Evolutionary conservation across 2,888 invertebrate species (phyloP), one percentile per base, ranked within the genome.

Genomic region (Thereva nobilitata): DNA sequence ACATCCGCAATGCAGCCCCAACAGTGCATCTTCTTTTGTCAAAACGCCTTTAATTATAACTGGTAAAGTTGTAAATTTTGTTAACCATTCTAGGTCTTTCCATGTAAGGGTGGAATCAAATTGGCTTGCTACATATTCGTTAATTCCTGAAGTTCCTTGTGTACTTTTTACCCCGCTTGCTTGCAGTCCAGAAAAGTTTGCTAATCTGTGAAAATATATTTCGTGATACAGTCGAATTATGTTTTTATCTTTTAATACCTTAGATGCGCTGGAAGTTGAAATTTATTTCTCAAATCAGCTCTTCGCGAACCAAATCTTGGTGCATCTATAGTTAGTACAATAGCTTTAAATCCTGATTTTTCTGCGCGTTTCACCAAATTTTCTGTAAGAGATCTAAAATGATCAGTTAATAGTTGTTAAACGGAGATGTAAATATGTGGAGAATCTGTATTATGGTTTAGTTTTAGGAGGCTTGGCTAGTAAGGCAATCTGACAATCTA

Each of bases 271-370:
- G 96, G 96, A 50, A 97, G 81, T 49, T 85, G 81, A 78, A 97
- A 97, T 75, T 89, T 89, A 77, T 96, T 96, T 71, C 89, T 86
- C 8, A 90, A 83, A 80, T 97, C 95, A 0, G 89, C 89, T 64
- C 91, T 84, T 52, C 96, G 84, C 63, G 90, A 84, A 0, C 97
- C 97, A 78, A 95, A 93, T 54, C 91, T 79, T 0, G 95, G 94
- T 0, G 94, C 91, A 78, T 97, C 97, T 0, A 96, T 89, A 0
- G 95, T 97, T 3, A 96, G 79, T 0, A 91, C 93, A 1, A 96
- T 80, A 0, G 94, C 95, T 80, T 90, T 90, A 76, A 87, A 97
- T n/a, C 92, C 94, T 7, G 89, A 87, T 50, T 82, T 84, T 79
- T 95, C 95, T 1, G 92, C 96, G 73, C 92, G 84, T 49, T 82